These are phyloP conservation scores for Ichneumoninae sp. DNA, from an alignment of 2,888 invertebrate genomes.

Conservation along the genomic window DNA sequence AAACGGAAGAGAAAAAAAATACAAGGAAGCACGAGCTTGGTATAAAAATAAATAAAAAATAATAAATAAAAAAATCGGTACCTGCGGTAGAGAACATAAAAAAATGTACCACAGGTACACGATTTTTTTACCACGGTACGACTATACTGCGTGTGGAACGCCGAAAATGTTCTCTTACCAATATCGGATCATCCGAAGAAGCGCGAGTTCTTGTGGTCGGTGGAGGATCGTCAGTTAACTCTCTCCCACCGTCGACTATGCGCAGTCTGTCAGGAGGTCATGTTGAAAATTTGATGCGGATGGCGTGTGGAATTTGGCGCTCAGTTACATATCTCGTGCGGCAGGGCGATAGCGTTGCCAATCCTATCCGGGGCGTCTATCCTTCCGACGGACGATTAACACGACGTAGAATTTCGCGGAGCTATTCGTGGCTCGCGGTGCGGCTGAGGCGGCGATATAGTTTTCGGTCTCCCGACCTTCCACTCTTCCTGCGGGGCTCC, in stretches of 20 bases:
- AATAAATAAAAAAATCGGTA: background rate
- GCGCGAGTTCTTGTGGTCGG: conserved; percentile 59
- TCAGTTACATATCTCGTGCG: conserved; percentile 29
- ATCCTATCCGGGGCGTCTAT: conserved; percentile 65
- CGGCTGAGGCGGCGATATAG: conserved; percentile 50
- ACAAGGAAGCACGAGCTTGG: background rate
- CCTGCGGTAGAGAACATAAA: background rate
- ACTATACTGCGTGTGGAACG: background rate
- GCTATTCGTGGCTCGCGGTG: conserved; percentile 74
- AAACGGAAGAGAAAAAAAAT: conserved; percentile 41
- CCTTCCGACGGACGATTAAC: conserved; percentile 72
- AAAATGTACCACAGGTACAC: too few species aligned
- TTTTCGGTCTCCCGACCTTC: conserved; percentile 37
- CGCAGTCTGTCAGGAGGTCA: conserved; percentile 57
- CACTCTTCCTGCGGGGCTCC: conserved; percentile 9
- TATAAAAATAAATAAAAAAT: background rate
- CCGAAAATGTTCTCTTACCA: background rate
- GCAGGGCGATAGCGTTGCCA: conserved; percentile 54
- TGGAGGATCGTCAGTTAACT: conserved; percentile 33
- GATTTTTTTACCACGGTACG: background rate
- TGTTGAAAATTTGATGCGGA: conserved; percentile 66
- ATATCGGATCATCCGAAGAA: conserved; percentile 44
- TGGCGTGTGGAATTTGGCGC: conserved; percentile 63
- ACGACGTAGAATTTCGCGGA: conserved; percentile 76
- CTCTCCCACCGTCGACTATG: background rate